Evolutionary conservation across 2,113 vertebrate genomes (phyloP).

Genomic region (Pitta sordida): DNA sequence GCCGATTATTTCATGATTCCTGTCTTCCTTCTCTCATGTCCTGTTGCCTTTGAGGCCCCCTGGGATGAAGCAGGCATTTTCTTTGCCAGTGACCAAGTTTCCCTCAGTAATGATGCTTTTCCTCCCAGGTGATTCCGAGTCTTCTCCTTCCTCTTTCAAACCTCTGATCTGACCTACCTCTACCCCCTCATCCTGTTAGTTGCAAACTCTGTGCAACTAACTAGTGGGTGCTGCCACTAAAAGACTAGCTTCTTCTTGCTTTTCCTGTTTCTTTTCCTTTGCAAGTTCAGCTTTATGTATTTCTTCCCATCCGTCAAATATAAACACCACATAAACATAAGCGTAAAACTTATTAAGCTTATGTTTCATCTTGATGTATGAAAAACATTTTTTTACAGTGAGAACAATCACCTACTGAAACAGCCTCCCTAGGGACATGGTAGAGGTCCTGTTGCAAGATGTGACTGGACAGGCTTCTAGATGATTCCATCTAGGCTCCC

Average conservation of each 20-base stretch:
- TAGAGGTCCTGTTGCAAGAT: background rate
- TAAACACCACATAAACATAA: background rate
- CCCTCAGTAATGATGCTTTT: background rate
- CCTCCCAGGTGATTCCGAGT: background rate
- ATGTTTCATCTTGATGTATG: no score
- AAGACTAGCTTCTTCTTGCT: background rate
- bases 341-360: background rate
- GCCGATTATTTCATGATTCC: background rate
- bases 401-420: background rate
- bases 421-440: background rate
- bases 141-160: background rate
- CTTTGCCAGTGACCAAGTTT: background rate
- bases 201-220: background rate
- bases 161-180: background rate
- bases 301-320: background rate
- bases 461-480: background rate
- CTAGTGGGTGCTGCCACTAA: background rate
- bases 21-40: background rate
- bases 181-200: background rate
- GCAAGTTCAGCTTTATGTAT: background rate
- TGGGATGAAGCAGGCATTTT: accelerated
- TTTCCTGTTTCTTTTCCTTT: background rate
- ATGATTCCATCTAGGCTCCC: background rate
- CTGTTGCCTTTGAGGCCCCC: background rate
- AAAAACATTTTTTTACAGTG: background rate